Percentiles rank a stretch among this genome's conserved stretches.
These are phyloP conservation scores for Leptocoma aspasia DNA, from an alignment of 2,113 vertebrate species.

Conservation along the genomic window DNA sequence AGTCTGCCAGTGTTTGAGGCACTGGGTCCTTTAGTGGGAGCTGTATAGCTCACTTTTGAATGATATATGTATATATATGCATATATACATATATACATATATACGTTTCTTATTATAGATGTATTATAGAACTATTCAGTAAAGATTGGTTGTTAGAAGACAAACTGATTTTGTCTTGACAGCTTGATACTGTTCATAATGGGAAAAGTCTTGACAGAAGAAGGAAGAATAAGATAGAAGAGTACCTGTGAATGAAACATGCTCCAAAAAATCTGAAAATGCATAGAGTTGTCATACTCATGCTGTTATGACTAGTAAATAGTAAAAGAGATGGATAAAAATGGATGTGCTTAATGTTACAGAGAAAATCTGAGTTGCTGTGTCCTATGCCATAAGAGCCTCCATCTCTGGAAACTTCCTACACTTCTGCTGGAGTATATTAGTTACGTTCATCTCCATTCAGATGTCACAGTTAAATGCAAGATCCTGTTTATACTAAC, in stretches of 20 bases:
- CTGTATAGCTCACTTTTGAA: not conserved
- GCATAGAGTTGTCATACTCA: not conserved
- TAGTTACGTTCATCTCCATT: not conserved
- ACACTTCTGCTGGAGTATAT: not conserved
- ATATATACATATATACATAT: not conserved
- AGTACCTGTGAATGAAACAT: not conserved
- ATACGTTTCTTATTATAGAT: not conserved
- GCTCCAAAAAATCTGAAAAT: not conserved
- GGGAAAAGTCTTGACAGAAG: not conserved
- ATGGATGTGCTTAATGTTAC: not conserved
- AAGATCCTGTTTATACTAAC: not conserved
- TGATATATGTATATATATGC: not conserved
- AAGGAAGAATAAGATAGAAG: not conserved
- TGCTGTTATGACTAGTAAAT: not conserved
- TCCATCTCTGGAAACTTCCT: not conserved
- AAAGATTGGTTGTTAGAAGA: not conserved
- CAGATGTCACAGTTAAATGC: not conserved
- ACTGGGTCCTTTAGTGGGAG: not conserved
- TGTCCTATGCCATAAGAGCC: not conserved
- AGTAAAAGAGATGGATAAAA: not conserved
- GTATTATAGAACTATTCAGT: not conserved
- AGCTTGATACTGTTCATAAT: not conserved
- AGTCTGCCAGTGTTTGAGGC: not conserved
- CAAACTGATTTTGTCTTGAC: not conserved
- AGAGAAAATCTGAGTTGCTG: not conserved